Evolutionary conservation across 2,113 vertebrate species (phyloP).

Genomic region (Paralichthys olivaceus): DNA sequence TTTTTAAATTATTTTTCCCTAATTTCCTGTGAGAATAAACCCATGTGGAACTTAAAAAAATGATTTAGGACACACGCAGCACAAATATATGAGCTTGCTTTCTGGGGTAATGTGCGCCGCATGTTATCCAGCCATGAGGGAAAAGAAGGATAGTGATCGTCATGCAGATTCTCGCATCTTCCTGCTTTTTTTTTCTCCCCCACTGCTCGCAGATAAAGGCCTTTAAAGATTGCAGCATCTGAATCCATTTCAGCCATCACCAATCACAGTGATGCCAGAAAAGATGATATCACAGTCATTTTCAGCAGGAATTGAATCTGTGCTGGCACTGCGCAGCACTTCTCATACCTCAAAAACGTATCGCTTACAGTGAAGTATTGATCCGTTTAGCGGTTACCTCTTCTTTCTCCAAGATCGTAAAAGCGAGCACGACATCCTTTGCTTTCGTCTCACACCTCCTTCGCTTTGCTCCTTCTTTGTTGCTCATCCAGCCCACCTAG

Average conservation of each 20-base stretch:
- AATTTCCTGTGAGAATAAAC: conserved; percentile 55
- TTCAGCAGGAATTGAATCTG: conserved; percentile 29
- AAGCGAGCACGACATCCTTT: neutral
- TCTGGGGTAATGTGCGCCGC: conserved; percentile 48
- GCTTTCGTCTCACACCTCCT: neutral
- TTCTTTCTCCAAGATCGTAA: neutral
- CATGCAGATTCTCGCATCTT: conserved; percentile 28
- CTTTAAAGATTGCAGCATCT: conserved; percentile 50
- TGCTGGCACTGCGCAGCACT: conserved; percentile 6
- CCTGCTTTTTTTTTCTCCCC: neutral
- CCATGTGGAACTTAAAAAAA: conserved; percentile 47
- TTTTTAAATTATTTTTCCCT: conserved; percentile 12
- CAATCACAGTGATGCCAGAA: conserved; percentile 21
- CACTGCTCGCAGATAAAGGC: conserved; percentile 49
- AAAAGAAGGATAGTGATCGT: conserved; percentile 32
- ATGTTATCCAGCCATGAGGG: conserved; percentile 29
- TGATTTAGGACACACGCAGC: conserved; percentile 39
- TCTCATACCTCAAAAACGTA: neutral
- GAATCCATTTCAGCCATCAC: conserved; percentile 54
- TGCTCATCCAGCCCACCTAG: conserved; percentile 34
- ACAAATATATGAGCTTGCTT: conserved; percentile 56
- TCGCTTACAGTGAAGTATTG: conserved; percentile 23
- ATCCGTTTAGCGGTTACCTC: conserved; percentile 15
- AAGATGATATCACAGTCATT: conserved; percentile 28
- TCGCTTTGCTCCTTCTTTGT: neutral